These are phyloP conservation scores for Myrmecobius fasciatus DNA, from an alignment of 2,113 vertebrate genomes.

Conservation along the genomic window DNA sequence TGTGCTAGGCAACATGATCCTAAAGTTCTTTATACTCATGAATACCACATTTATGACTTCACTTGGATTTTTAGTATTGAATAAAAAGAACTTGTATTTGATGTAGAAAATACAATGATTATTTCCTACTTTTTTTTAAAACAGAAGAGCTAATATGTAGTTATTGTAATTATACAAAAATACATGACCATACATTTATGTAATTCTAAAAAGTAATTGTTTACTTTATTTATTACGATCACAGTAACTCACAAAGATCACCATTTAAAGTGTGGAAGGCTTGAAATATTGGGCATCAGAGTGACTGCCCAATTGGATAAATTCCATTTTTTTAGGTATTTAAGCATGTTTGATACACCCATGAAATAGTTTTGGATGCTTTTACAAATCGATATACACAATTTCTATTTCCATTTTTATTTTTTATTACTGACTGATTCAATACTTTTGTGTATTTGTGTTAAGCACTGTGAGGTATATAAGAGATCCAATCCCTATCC, in stretches of 20 bases:
- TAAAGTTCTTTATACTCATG: slow-evolving; percentile 22
- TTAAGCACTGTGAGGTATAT: neutral
- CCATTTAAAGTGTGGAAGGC: neutral
- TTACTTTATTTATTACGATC: neutral
- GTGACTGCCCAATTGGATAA: neutral
- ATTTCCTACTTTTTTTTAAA: slow-evolving; percentile 29
- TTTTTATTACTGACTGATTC: neutral
- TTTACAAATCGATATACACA: slow-evolving; percentile 17
- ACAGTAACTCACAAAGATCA: neutral
- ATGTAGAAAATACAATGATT: neutral
- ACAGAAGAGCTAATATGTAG: neutral
- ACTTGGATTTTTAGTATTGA: slow-evolving; percentile 37
- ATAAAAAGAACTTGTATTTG: slow-evolving; percentile 20
- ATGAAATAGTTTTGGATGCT: slow-evolving; percentile 9
- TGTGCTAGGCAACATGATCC: neutral
- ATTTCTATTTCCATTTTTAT: neutral
- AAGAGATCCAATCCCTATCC: slow-evolving; percentile 2
- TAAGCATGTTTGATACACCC: neutral
- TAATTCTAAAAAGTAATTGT: slow-evolving; percentile 26
- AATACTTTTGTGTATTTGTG: neutral
- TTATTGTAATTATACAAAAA: slow-evolving; percentile 17
- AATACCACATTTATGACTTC: slow-evolving; percentile 21
- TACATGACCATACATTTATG: neutral
- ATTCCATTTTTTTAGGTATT: neutral
- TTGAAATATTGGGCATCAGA: neutral